phyloP scores from a whole-genome alignment of 2,797 vertebrate genomes.

The Parotocinclus haroldoi region DNA sequence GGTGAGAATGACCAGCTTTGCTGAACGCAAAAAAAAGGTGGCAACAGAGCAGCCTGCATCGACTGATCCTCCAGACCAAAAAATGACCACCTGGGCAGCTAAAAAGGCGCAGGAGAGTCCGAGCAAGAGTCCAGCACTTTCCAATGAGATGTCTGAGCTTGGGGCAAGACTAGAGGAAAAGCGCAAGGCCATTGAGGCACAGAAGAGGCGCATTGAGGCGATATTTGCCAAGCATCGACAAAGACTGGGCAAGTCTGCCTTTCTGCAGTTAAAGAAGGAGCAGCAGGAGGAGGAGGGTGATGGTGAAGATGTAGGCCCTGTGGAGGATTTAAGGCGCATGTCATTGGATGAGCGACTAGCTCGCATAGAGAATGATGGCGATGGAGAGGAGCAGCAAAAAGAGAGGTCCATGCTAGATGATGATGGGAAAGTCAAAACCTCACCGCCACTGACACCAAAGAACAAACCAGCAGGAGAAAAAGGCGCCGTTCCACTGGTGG shows the following conservation, averaged over 20 bases:
- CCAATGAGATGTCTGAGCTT: constrained; percentile 84
- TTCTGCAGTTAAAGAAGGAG: constrained; percentile 83
- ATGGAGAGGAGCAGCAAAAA: constrained; percentile 45
- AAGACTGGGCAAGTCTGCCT: constrained; percentile 85
- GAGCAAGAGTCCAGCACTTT: constrained; percentile 75
- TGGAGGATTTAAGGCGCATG: constrained; percentile 60
- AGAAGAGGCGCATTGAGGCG: constrained; percentile 90
- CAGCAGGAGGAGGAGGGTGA: constrained; percentile 64
- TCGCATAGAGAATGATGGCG: constrained; percentile 65
- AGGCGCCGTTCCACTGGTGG: constrained; percentile 75
- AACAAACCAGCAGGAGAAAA: constrained; percentile 59
- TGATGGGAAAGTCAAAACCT: constrained; percentile 49
- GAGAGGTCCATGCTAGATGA: constrained; percentile 46
- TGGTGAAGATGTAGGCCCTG: constrained; percentile 42
- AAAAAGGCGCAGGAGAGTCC: constrained; percentile 71
- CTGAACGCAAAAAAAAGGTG: constrained; percentile 83
- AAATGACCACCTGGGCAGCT: constrained; percentile 62
- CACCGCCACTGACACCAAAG: constrained; percentile 30
- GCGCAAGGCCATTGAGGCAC: constrained; percentile 86
- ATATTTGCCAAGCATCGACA: constrained; percentile 92
- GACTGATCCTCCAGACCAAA: constrained; percentile 34
- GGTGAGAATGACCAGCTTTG: constrained; percentile 89
- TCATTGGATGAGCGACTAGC: constrained; percentile 72
- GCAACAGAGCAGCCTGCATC: constrained; percentile 62
- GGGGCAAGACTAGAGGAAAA: constrained; percentile 86